phyloP scores from a whole-genome alignment of 2,888 invertebrate genomes.

The Dryobotodes eremita region DNA sequence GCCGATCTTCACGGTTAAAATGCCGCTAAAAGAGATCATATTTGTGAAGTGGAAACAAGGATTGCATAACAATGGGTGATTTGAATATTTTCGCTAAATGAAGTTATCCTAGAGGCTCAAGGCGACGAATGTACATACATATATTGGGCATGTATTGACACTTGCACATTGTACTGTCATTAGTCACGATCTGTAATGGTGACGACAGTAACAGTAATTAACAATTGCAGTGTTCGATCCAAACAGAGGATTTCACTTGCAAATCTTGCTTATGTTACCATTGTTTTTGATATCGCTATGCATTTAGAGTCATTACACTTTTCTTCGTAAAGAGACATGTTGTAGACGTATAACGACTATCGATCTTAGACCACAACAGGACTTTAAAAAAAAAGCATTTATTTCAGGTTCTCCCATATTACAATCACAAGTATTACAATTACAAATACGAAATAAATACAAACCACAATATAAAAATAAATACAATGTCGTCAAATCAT shows the following conservation, averaged over 20 bases:
- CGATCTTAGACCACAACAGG: neutral
- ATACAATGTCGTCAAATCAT: no score
- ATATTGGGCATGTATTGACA: conserved; percentile 49
- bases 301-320: no score
- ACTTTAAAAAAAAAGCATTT: no score
- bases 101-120: conserved; percentile 64
- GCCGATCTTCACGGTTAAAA: conserved; percentile 72
- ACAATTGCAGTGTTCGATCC: neutral
- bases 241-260: neutral
- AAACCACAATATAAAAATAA: no score
- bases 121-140: conserved; percentile 36
- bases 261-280: neutral
- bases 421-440: no score
- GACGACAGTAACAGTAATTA: neutral
- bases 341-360: neutral
- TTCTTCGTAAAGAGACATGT: neutral
- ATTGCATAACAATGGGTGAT: conserved; percentile 53
- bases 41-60: conserved; percentile 65
- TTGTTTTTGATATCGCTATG: neutral
- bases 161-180: conserved; percentile 26
- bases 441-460: no score
- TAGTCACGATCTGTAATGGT: conserved; percentile 12
- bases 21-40: conserved; percentile 66
- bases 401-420: no score
- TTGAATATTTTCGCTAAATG: conserved; percentile 52